phyloP scores from a whole-genome alignment of 2,113 vertebrate genomes.

The Martes martes region DNA sequence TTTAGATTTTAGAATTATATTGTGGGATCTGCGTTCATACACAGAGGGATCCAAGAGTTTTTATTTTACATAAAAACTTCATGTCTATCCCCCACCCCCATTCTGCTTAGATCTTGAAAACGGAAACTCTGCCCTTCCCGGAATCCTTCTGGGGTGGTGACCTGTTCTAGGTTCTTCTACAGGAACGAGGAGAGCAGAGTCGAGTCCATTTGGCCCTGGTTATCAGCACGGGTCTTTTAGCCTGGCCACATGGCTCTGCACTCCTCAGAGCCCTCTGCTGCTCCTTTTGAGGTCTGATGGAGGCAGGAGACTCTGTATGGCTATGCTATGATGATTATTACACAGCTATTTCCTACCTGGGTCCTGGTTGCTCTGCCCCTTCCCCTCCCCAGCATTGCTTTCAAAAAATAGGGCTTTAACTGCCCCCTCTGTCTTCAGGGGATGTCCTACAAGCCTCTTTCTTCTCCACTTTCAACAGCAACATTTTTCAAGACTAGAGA shows the following conservation, averaged over 20 bases:
- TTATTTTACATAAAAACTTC: neutral
- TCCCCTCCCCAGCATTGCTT: fast-evolving
- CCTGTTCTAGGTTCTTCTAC: neutral
- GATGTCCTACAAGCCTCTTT: neutral
- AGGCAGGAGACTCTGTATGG: neutral
- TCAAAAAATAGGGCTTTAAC: neutral
- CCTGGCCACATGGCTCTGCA: fast-evolving
- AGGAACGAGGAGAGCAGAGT: neutral
- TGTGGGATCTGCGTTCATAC: neutral
- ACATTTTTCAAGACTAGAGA: neutral
- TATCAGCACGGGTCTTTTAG: neutral
- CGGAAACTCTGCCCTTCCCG: neutral
- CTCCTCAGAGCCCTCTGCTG: neutral
- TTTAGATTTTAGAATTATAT: neutral
- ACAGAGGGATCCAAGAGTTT: neutral
- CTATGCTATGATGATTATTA: neutral
- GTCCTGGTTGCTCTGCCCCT: neutral
- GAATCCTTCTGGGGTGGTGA: neutral
- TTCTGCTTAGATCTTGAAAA: neutral
- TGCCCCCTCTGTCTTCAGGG: neutral
- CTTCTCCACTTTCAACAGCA: neutral
- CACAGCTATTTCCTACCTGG: neutral
- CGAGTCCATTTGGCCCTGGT: neutral
- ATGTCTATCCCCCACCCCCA: neutral
- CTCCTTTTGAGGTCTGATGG: neutral